A percentile compares a stretch with the other conserved stretches of the same genome.
phyloP scores from a whole-genome alignment of 2,797 vertebrate genomes.

The Micrastur ruficollis region DNA sequence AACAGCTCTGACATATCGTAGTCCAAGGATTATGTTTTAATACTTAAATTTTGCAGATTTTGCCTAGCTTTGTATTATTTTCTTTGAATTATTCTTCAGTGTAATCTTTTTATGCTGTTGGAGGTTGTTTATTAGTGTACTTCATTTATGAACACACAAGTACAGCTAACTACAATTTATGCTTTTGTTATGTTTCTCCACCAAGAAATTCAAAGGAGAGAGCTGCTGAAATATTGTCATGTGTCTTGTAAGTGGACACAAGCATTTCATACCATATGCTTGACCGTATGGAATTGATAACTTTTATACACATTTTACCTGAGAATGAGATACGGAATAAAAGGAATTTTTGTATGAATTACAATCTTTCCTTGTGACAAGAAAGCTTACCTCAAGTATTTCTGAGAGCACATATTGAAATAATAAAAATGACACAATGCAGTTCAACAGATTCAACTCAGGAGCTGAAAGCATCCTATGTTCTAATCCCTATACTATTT shows the following conservation, averaged over 20 bases:
- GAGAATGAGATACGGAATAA: neutral
- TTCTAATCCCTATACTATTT: neutral
- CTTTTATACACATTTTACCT: neutral
- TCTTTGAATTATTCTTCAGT: neutral
- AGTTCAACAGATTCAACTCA: neutral
- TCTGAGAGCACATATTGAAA: neutral
- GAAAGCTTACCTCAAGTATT: neutral
- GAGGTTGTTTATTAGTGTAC: neutral
- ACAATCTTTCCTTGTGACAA: neutral
- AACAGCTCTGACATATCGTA: neutral
- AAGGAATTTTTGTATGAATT: neutral
- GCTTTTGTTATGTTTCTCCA: neutral
- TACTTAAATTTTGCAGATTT: neutral
- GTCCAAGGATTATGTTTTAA: neutral
- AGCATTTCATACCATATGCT: neutral
- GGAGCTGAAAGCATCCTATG: neutral
- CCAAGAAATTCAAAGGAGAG: neutral
- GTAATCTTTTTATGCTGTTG: neutral
- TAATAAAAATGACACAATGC: neutral
- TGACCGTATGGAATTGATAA: neutral
- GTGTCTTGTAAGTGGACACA: neutral
- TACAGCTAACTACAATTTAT: neutral
- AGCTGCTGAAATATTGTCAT: neutral
- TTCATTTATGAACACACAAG: neutral
- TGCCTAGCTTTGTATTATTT: neutral